These are phyloP conservation scores for Xerus rutilus DNA, from an alignment of 2,797 vertebrate species.

Conservation along the genomic window DNA sequence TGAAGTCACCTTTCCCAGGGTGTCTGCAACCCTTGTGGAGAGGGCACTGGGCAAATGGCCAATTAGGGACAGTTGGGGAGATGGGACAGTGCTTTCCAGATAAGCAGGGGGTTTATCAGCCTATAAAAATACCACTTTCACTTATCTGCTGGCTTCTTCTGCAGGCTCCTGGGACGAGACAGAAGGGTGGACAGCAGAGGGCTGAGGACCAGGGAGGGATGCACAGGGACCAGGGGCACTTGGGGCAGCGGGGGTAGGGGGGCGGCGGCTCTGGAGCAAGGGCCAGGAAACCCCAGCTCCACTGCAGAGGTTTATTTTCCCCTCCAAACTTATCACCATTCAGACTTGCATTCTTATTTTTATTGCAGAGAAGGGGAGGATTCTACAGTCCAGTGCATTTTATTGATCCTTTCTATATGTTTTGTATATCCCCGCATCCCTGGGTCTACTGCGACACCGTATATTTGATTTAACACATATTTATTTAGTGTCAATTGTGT, in stretches of 20 bases:
- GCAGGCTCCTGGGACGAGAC: conserved; percentile 78
- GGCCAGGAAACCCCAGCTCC: background rate
- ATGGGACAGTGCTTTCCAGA: conserved; percentile 82
- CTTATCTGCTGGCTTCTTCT: conserved; percentile 85
- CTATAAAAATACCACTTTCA: conserved; percentile 90
- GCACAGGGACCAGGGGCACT: background rate
- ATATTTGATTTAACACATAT: background rate
- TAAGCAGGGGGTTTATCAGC: conserved; percentile 87
- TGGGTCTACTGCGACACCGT: background rate
- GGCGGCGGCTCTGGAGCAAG: background rate
- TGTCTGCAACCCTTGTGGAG: background rate
- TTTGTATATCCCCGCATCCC: background rate
- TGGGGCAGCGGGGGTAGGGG: background rate
- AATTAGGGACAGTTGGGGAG: conserved; percentile 85
- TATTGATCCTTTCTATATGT: background rate
- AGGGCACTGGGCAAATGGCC: conserved; percentile 64
- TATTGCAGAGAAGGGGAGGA: background rate
- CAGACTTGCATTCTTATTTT: background rate
- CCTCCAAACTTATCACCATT: background rate
- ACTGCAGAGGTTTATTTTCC: background rate
- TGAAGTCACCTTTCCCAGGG: conserved; percentile 2
- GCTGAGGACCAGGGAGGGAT: background rate
- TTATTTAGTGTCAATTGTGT: background rate
- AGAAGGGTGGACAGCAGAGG: conserved; percentile 50
- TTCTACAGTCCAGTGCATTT: background rate